These are phyloP conservation scores for Falcunculus frontatus DNA, from an alignment of 2,113 vertebrate genomes.

Conservation along the genomic window DNA sequence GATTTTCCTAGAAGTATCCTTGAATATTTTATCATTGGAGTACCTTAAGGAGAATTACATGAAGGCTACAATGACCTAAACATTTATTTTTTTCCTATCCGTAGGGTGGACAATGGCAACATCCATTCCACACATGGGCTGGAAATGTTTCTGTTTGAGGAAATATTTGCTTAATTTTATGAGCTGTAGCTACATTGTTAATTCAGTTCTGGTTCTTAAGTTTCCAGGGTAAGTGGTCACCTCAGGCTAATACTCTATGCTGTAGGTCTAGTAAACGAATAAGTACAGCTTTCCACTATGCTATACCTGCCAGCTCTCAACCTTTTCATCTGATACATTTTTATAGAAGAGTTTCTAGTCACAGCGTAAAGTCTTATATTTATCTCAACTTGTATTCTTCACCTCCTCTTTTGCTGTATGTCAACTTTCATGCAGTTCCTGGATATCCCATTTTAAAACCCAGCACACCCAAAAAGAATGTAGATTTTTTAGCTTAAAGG, in stretches of 20 bases:
- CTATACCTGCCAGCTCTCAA: slow-evolving; percentile 1
- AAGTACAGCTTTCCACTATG: slow-evolving; percentile 2
- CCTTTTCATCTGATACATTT: not conserved
- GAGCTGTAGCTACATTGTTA: slow-evolving; percentile 46
- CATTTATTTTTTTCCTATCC: not conserved
- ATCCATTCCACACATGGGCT: not conserved
- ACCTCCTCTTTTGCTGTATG: not conserved
- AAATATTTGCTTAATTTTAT: slow-evolving; percentile 66
- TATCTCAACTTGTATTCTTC: not conserved
- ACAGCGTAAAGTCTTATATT: not conserved
- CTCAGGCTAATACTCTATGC: slow-evolving; percentile 36
- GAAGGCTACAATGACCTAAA: not conserved
- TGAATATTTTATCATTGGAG: not conserved
- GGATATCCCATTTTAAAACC: slow-evolving; percentile 9
- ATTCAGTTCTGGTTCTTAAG: slow-evolving; percentile 46
- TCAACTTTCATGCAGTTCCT: not conserved
- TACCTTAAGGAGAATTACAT: not conserved
- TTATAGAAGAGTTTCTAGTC: not conserved
- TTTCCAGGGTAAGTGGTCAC: slow-evolving; percentile 43
- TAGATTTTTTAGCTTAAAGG: not conserved
- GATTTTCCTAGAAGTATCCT: not conserved
- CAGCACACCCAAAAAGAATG: slow-evolving; percentile 16
- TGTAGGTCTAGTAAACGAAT: slow-evolving; percentile 57
- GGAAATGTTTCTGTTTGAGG: slow-evolving; percentile 9
- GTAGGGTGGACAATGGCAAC: not conserved